These are phyloP conservation scores for Liparis tanakae DNA, from an alignment of 2,797 vertebrate genomes.

Conservation along the genomic window DNA sequence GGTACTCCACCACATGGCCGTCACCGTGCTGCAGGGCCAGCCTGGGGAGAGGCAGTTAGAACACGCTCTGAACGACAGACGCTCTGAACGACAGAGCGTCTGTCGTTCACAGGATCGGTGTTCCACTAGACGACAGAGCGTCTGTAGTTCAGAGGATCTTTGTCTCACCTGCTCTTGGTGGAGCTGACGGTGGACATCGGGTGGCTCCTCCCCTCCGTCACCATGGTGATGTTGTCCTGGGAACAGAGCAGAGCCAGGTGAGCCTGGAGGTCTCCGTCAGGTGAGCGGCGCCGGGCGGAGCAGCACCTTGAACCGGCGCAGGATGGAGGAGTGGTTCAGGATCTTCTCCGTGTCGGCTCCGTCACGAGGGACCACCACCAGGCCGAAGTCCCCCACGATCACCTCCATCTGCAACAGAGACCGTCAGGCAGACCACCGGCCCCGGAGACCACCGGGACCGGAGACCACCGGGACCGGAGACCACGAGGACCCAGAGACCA, in stretches of 20 bases:
- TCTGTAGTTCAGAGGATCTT: not conserved
- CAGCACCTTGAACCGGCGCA: slow-evolving; percentile 94
- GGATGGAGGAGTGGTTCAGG: slow-evolving; percentile 96
- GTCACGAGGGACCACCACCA: slow-evolving; percentile 96
- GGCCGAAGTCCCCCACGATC: slow-evolving; percentile 97
- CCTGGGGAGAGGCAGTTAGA: slow-evolving; percentile 70
- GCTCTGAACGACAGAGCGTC: not conserved
- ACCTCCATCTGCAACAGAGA: slow-evolving; percentile 91
- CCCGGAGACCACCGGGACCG: too few relatives aligned
- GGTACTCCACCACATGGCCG: slow-evolving; percentile 95
- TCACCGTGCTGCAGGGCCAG: slow-evolving; percentile 98
- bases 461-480: too few relatives aligned
- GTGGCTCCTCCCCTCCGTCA: slow-evolving; percentile 91
- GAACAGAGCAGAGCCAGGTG: slow-evolving; percentile 31
- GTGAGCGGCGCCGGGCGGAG: not conserved
- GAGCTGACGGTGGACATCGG: slow-evolving; percentile 97
- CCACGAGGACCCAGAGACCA: too few relatives aligned
- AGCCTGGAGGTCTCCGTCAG: not conserved
- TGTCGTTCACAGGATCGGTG: not conserved
- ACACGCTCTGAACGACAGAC: not conserved
- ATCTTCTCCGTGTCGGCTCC: slow-evolving; percentile 92
- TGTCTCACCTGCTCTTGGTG: slow-evolving; percentile 94
- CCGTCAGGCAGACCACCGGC: not conserved
- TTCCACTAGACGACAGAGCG: not conserved
- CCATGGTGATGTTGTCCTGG: slow-evolving; percentile 94